These are phyloP conservation scores for Electrona antarctica DNA, from an alignment of 2,113 vertebrate species.

Conservation along the genomic window DNA sequence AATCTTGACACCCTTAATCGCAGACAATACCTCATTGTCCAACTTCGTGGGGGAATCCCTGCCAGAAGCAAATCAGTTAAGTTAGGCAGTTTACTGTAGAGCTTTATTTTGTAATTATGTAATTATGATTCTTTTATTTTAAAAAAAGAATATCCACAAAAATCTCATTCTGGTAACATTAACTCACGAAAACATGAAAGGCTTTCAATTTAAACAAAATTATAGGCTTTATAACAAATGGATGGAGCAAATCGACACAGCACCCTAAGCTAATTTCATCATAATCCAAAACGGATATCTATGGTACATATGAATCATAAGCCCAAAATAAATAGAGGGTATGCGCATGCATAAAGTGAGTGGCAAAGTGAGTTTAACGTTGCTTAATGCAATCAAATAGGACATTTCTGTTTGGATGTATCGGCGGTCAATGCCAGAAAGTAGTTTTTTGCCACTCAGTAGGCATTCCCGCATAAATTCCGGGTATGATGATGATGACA, in stretches of 20 bases:
- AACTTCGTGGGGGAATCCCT: slow-evolving; percentile 84
- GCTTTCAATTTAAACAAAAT: no score
- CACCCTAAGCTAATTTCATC: background rate
- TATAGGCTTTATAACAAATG: no score
- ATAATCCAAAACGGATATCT: background rate
- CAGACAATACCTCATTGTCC: slow-evolving; percentile 83
- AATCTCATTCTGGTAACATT: background rate
- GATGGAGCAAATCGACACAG: no score
- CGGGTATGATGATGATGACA: no score
- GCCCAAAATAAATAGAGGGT: background rate
- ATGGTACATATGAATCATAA: background rate
- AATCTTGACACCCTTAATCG: slow-evolving; percentile 73
- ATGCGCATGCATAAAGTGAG: no score
- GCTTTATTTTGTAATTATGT: background rate
- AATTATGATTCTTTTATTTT: background rate
- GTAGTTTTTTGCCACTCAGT: no score
- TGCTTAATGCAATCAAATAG: no score
- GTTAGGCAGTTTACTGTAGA: background rate
- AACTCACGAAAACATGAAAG: background rate
- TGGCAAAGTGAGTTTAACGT: no score
- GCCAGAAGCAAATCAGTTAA: background rate
- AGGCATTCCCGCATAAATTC: no score
- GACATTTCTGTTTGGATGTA: background rate
- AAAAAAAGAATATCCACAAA: background rate
- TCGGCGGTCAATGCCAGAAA: no score